A percentile compares a stretch with the other conserved stretches of the same genome.
phyloP scores from a whole-genome alignment of 2,113 vertebrate species.

The Peromyscus polionotus region DNA sequence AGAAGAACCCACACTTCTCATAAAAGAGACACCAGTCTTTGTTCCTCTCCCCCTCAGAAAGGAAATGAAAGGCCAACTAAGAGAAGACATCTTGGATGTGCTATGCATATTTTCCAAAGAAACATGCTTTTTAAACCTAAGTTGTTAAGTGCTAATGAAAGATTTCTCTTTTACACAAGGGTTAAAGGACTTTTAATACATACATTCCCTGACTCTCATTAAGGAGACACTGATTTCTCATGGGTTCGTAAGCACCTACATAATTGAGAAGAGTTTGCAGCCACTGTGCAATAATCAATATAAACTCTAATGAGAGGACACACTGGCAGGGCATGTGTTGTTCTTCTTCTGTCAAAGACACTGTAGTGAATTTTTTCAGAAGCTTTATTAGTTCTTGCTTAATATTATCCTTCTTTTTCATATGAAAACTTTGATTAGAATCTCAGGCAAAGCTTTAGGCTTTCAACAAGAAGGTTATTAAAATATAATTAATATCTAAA shows the following conservation, averaged over 20 bases:
- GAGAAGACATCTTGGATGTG: conserved; percentile 1
- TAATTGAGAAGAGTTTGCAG: conserved; percentile 60
- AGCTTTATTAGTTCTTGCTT: conserved; percentile 66
- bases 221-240: conserved; percentile 65
- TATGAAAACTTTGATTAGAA: conserved; percentile 74
- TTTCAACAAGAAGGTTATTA: conserved; percentile 72
- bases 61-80: neutral
- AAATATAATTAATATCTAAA: conserved; percentile 81
- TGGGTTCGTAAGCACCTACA: conserved; percentile 60
- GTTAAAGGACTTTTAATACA: conserved; percentile 65
- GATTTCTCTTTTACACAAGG: conserved; percentile 33
- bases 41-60: neutral
- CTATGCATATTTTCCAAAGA: conserved; percentile 2
- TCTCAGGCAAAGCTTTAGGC: conserved; percentile 69
- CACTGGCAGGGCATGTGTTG: neutral
- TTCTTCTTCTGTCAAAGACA: conserved; percentile 61
- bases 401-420: conserved; percentile 70
- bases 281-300: neutral
- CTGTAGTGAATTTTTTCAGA: conserved; percentile 58
- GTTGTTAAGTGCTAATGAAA: conserved; percentile 48
- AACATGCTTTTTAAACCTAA: conserved; percentile 47
- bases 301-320: conserved; percentile 51
- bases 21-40: neutral
- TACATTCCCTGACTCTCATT: conserved; percentile 68
- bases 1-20: neutral